These are phyloP conservation scores for Pantherophis vulpinus DNA, from an alignment of 2,797 vertebrate genomes.

Conservation along the genomic window DNA sequence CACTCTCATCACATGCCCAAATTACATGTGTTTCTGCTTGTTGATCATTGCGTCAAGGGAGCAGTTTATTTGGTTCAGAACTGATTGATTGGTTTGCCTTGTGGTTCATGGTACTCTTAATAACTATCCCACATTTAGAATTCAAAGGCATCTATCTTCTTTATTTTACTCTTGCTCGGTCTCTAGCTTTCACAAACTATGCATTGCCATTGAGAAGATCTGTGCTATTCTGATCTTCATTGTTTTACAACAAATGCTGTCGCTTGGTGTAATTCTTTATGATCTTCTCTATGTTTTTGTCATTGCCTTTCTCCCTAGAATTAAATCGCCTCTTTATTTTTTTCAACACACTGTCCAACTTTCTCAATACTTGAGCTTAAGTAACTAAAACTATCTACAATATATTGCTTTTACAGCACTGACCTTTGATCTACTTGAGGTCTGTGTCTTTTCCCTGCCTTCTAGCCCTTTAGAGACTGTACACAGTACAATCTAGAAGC, in stretches of 20 bases:
- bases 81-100: not conserved
- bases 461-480: not conserved
- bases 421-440: not conserved
- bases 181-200: not conserved
- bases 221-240: not conserved
- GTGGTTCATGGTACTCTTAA: not conserved
- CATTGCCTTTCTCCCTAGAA: not conserved
- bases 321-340: not conserved
- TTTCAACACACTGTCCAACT: not conserved
- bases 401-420: not conserved
- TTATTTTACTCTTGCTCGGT: not conserved
- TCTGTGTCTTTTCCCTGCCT: not conserved
- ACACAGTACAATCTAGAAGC: not conserved
- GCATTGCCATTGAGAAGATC: not conserved
- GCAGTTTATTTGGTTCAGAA: not conserved
- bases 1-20: not conserved
- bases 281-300: not conserved
- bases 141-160: not conserved
- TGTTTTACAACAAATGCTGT: not conserved
- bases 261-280: not conserved
- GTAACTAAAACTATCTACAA: not conserved
- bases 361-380: not conserved
- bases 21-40: not conserved
- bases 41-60: not conserved
- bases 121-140: not conserved